Evolutionary conservation across 1,140 invertebrate genomes (phyloP), one percentile per base, ranked within the genome.

Genomic region (Aporrectodea caliginosa): DNA sequence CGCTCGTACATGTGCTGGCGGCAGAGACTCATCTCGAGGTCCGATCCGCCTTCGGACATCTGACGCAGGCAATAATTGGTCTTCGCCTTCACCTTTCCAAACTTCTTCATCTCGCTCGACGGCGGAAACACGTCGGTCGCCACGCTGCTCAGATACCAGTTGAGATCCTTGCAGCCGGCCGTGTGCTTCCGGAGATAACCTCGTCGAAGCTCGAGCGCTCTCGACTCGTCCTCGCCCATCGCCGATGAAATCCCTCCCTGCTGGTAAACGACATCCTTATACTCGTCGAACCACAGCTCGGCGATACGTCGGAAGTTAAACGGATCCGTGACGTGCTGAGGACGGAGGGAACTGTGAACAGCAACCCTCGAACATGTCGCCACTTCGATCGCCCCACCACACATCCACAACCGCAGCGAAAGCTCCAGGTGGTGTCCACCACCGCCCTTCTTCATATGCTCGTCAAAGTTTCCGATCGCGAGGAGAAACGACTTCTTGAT

Each of bases 1-100:
- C 78, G 27, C 69, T 81, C 80, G 71, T 81, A 81, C 6, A 78
- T 73, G 73, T 81, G 77, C 1, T 79, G 80, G 2, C 80, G 75
- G 68, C 80, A 81, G 1, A 74, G 72, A 33, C 31, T 72, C 76
- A 81, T 73, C 31, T 74, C 73, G 1, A 81, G 14, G 12, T 74
- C 72, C 16, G 35, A 33, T n/a, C 2, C 16, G 58, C 29, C 31
- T 14, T 33, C 30, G 0, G 69, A 58, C 16, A 30, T 30, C 31
- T 30, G 30, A 29, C 32, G 33, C 71, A 73, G n/a, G 73, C 80
- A 81, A 70, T 74, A 78, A 2, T 30, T 68, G 0, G 76, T 72
- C 31, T 58, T 35, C 30, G 77, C 69, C 32, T 58, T 43, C 33
- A 81, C 35, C 29, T 78, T 81, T 32, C 80, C 80, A 31, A 78